Percentiles rank a stretch among this genome's conserved stretches.
Evolutionary conservation across 2,797 vertebrate genomes (phyloP).

Genomic region (Chelmon rostratus): DNA sequence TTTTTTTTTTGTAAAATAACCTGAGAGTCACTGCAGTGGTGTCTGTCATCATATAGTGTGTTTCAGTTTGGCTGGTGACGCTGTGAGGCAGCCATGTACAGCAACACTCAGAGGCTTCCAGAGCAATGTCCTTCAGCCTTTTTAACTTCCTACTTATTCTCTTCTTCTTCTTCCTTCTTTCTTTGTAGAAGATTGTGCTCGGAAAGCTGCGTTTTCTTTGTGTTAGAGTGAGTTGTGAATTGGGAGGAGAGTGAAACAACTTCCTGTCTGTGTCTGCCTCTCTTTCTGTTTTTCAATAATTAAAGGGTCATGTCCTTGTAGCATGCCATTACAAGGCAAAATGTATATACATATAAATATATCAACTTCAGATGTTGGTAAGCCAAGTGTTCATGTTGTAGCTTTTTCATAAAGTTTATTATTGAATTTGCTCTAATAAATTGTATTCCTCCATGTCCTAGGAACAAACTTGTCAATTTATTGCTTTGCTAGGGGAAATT

Average conservation of each 20-base stretch:
- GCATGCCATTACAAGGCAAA: conserved; percentile 87
- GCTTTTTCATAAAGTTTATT: conserved; percentile 84
- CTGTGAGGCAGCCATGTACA: conserved; percentile 32
- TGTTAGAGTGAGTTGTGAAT: conserved; percentile 57
- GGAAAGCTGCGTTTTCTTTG: conserved; percentile 52
- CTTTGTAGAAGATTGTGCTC: conserved; percentile 56
- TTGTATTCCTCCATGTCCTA: conserved; percentile 81
- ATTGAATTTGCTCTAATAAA: conserved; percentile 87
- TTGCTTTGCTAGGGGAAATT: conserved; percentile 7
- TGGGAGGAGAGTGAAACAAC: conserved; percentile 45
- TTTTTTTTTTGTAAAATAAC: conserved; percentile 39
- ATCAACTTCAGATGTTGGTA: conserved; percentile 81
- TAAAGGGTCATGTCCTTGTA: conserved; percentile 79
- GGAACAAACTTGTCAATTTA: conserved; percentile 36
- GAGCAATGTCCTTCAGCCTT: conserved; percentile 51
- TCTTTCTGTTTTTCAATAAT: conserved; percentile 57
- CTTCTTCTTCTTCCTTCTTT: conserved; percentile 34
- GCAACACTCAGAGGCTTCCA: conserved; percentile 53
- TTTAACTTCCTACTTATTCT: conserved; percentile 41
- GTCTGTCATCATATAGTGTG: conserved; percentile 33
- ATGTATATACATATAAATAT: conserved; percentile 87
- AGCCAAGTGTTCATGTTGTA: conserved; percentile 82
- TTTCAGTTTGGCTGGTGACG: conserved; percentile 41
- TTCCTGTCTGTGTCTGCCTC: conserved; percentile 42
- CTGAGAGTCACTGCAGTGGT: conserved; percentile 48